Base-by-base conservation (phyloP, 2,888 invertebrate species). In the Scaptomyza caliginosa region DNA sequence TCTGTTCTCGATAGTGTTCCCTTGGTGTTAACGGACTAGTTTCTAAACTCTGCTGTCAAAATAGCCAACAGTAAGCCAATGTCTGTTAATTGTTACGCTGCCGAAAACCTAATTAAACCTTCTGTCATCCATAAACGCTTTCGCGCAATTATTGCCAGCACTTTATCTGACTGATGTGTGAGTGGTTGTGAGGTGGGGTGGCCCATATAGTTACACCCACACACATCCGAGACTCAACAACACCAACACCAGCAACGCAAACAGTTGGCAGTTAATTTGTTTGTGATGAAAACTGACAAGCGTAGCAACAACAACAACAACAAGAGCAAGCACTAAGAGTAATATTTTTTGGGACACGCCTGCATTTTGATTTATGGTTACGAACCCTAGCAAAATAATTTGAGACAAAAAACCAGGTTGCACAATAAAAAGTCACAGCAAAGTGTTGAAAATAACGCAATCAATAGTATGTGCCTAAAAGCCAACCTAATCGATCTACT, bases 291-390 rank as follows among this genome's bases (percentile, higher is more conserved):
- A 72, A 45, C 65, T 74, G 80, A 75, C 81, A 76, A 55, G 32
- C 26, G 55, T 62, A 54, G 45, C 38, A 54, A 16, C 40, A 50
- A 21, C 28, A 17, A 42, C 13, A n/a, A 11, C 11, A 39, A 21
- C 2, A 7, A 36, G 10, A 36, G 10, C 8, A 17, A n/a, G n/a
- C n/a, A 42, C 23, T 23, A 40, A 28, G 19, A 43, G 26, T 7
- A 28, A 28, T 2, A 3, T 2, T 30, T 34, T 54, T 54, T 50
- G 45, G 45, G 42, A 66, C 66, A 68, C 67, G 67, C 66, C 67
- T 74, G 59, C 67, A 66, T 52, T 55, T 78, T 81, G 85, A 81
- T 81, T 81, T 74, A 84, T 84, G 76, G 46, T 71, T 76, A 76
- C 66, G 79, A 65, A 51, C 52, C 28, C 6, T 45, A 36, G 32